These are phyloP conservation scores for Drosophila nr. medialis DNA, from an alignment of 2,888 invertebrate genomes.

Conservation along the genomic window DNA sequence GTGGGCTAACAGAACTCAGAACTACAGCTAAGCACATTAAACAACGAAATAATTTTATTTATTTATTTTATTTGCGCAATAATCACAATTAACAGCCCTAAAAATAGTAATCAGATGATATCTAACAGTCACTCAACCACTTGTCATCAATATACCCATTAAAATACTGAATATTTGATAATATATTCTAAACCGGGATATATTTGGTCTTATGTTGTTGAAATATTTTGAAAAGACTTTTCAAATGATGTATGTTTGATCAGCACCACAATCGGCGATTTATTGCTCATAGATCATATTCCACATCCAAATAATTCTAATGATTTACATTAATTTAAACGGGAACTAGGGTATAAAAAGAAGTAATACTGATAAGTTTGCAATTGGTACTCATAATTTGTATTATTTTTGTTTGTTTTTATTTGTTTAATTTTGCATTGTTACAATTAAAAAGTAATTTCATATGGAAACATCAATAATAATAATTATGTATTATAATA, in stretches of 20 bases:
- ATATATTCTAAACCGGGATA: neutral
- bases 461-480: neutral
- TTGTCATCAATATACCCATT: neutral
- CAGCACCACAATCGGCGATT: fast-evolving
- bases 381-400: no score
- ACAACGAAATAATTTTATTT: neutral
- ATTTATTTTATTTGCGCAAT: neutral
- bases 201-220: neutral
- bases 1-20: neutral
- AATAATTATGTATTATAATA: neutral
- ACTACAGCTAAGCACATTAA: neutral
- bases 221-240: neutral
- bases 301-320: neutral
- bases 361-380: neutral
- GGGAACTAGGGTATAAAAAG: neutral
- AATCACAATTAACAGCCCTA: neutral
- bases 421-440: neutral
- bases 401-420: no score
- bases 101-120: neutral
- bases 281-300: neutral
- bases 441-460: neutral
- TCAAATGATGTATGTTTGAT: neutral
- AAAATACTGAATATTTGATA: neutral
- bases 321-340: neutral
- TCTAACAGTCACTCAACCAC: neutral